Percentiles rank a stretch among this genome's conserved stretches.
Evolutionary conservation across 2,888 invertebrate genomes (phyloP).

Genomic region (Ophioninae sp.): DNA sequence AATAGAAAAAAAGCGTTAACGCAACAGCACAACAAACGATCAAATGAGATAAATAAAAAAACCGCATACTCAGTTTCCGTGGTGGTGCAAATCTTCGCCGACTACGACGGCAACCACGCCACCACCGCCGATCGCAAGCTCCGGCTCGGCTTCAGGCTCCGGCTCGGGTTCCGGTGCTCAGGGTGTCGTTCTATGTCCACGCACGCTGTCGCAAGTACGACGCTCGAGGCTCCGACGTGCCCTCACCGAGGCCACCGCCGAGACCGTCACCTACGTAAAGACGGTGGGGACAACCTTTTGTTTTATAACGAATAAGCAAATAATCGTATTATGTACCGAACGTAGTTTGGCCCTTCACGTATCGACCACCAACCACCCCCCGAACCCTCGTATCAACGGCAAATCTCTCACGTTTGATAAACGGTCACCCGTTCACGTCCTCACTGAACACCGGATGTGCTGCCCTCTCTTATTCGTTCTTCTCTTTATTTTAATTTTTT

Average conservation of each 20-base stretch:
- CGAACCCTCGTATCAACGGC: no score
- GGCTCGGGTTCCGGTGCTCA: conserved; percentile 81
- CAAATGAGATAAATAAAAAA: conserved; percentile 61
- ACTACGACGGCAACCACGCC: conserved; percentile 76
- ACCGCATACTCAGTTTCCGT: conserved; percentile 78
- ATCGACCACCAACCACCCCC: background rate
- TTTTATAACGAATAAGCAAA: conserved; percentile 18
- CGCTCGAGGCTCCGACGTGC: conserved; percentile 93
- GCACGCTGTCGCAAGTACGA: conserved; percentile 94
- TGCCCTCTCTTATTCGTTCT: no score
- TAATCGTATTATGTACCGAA: conserved; percentile 1
- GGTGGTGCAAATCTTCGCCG: conserved; percentile 80
- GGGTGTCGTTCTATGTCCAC: conserved; percentile 94
- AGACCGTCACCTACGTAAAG: conserved; percentile 94
- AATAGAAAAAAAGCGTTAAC: background rate
- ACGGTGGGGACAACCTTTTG: conserved; percentile 85
- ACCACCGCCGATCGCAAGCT: conserved; percentile 66
- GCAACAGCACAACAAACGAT: conserved; percentile 23
- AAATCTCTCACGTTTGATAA: background rate
- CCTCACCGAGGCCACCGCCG: conserved; percentile 94
- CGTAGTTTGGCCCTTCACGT: conserved; percentile 27
- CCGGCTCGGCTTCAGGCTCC: conserved; percentile 69
- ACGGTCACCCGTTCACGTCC: conserved; percentile 28
- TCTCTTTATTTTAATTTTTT: no score
- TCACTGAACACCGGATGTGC: conserved; percentile 7